phyloP scores from a whole-genome alignment of 2,888 invertebrate species.

The Druceiella hillmani region DNA sequence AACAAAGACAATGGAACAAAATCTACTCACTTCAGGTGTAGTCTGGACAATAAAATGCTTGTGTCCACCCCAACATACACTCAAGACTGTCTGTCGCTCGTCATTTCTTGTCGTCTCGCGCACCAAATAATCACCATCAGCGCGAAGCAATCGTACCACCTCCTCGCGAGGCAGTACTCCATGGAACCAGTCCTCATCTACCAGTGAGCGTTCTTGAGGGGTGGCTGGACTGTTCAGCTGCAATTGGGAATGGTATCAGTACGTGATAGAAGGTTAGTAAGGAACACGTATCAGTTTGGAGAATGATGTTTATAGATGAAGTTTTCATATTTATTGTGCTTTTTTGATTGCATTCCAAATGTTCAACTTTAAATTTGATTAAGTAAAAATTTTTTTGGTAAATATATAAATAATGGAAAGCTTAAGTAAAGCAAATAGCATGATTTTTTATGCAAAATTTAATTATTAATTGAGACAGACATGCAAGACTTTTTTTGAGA shows the following conservation, averaged over 20 bases:
- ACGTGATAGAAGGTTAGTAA: background rate
- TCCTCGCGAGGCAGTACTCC: conserved; percentile 94
- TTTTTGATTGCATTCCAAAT: too few species aligned
- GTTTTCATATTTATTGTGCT: too few species aligned
- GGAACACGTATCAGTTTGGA: too few species aligned
- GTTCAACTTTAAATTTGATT: too few species aligned
- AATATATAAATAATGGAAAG: too few species aligned
- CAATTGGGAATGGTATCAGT: conserved; percentile 1
- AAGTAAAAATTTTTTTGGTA: too few species aligned
- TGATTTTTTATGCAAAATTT: too few species aligned
- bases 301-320: too few species aligned
- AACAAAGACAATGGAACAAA: too few species aligned
- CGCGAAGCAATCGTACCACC: conserved; percentile 84
- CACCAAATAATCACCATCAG: conserved; percentile 92
- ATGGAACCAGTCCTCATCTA: conserved; percentile 97
- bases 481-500: too few species aligned
- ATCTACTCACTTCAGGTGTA: conserved; percentile 74
- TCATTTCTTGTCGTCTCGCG: conserved; percentile 89
- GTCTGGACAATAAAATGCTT: conserved; percentile 98
- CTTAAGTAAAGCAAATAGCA: too few species aligned
- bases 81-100: conserved; percentile 87
- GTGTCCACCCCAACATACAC: conserved; percentile 94
- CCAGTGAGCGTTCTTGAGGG: conserved; percentile 61
- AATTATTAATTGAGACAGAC: too few species aligned
- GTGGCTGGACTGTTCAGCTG: conserved; percentile 45